Evolutionary conservation across 2,888 invertebrate genomes (phyloP), one percentile per base, ranked within the genome.

Genomic region (Adelognathus sp.): DNA sequence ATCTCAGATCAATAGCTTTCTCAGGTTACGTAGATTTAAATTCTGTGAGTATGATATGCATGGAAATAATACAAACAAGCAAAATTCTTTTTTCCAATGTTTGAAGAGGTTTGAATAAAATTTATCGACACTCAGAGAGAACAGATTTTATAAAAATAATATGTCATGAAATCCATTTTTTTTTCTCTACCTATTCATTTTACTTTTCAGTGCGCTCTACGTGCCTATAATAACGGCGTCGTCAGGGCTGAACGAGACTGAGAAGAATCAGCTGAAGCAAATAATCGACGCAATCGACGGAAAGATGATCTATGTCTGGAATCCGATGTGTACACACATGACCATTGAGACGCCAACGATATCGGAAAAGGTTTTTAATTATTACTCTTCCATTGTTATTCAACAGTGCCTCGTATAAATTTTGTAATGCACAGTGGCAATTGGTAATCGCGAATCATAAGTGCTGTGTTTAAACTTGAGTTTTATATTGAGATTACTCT

Each of bases 331-430:
- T 31, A 76, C 75, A 16, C 75, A 79, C 21, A 72, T 79, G 75
- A 76, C 79, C 0, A 29, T 79, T 18, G 56, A 54, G 7, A 67
- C 36, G 16, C 58, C 77, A 29, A 69, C 16, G 11, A 72, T 79
- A 76, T 76, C 79, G 7, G 63, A 76, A 63, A 79, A 79, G 72
- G 79, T 79, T 56, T 27, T 29, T 29, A 41, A 2, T 60, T 56
- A 3, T 39, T 2, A 14, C 33, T 14, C 16, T 50, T 9, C 14
- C 18, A 9, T 5, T 58, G 11, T 16, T 56, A 44, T 9, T 1
- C 18, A 3, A 3, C 5, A 2, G n/a, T n/a, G 4, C 14, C 11
- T 41, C 6, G 6, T 2, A 41, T 41, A 14, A 14, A 16, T 39
- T 14, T 39, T 14, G 36, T n/a, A 4, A 36, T n/a, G 3, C 39